Conservation (phyloP, 2,888 invertebrate species). For the Cantharis lateralis region DNA sequence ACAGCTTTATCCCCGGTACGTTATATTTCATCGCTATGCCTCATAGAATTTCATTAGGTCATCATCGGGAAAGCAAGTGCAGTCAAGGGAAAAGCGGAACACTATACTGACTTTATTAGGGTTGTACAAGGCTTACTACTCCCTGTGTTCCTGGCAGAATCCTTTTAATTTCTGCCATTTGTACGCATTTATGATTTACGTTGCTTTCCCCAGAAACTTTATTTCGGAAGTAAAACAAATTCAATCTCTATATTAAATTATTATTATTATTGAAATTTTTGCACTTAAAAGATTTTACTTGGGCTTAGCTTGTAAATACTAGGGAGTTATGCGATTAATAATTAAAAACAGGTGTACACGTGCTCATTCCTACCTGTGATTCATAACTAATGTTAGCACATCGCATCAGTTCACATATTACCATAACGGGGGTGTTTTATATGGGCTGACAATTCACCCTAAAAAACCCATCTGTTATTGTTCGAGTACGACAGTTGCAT, state of each 20-base stretch:
- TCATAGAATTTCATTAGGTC: slow-evolving; percentile 54
- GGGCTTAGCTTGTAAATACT: neutral
- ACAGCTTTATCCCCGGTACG: slow-evolving; percentile 44
- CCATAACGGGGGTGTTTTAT: slow-evolving; percentile 33
- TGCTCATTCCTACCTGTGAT: slow-evolving; percentile 41
- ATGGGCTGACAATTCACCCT: slow-evolving; percentile 31
- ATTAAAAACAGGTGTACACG: slow-evolving; percentile 36
- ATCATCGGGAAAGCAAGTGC: slow-evolving; percentile 49
- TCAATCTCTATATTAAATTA: neutral
- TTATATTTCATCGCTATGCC: slow-evolving; percentile 51
- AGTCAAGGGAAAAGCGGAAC: slow-evolving; percentile 50
- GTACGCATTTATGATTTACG: slow-evolving; percentile 16
- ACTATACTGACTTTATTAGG: slow-evolving; percentile 49
- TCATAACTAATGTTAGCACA: slow-evolving; percentile 40
- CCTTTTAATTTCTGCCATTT: slow-evolving; percentile 17
- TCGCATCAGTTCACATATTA: slow-evolving; percentile 42
- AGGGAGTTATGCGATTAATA: slow-evolving; percentile 1
- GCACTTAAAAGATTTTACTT: neutral
- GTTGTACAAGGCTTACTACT: slow-evolving; percentile 44
- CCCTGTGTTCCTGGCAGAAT: slow-evolving; percentile 4
- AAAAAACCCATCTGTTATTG: slow-evolving; percentile 37
- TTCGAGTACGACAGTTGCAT: slow-evolving; percentile 38
- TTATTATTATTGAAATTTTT: neutral
- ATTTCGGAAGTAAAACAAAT: neutral
- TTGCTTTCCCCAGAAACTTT: neutral